A percentile compares a stretch with the other conserved stretches of the same genome.
Conservation (phyloP, 2,113 vertebrate genomes). For the Tragelaphus buxtoni region DNA sequence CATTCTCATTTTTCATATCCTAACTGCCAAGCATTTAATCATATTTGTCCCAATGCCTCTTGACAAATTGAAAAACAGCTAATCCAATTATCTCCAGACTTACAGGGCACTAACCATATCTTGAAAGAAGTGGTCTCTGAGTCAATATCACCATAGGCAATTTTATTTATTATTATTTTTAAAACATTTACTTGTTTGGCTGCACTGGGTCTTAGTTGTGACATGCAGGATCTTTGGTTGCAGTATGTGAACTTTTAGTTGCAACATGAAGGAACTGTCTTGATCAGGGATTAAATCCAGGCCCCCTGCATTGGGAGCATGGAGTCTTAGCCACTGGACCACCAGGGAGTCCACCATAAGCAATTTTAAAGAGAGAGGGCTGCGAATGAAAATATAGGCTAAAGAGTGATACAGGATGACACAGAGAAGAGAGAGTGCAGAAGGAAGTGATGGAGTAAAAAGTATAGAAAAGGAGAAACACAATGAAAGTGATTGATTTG, state of each 20-base stretch:
- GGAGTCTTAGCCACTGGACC: background rate
- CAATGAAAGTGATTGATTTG: background rate
- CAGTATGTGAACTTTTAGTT: background rate
- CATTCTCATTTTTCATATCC: slow-evolving; percentile 1
- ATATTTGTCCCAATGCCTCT: background rate
- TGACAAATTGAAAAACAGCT: slow-evolving; percentile 22
- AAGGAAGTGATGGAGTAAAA: background rate
- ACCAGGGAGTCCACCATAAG: background rate
- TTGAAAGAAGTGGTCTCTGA: background rate
- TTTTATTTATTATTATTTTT: background rate
- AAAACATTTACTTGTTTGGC: background rate
- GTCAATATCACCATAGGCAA: slow-evolving; percentile 5
- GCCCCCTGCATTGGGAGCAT: background rate
- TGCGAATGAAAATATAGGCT: background rate
- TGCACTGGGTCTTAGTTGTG: background rate
- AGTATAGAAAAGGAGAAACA: background rate
- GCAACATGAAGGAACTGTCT: background rate
- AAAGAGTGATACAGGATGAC: background rate
- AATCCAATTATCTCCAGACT: slow-evolving; percentile 46
- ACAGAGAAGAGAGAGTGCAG: background rate
- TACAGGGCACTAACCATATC: background rate
- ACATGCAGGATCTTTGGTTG: background rate
- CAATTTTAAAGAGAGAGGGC: background rate
- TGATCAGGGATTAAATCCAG: background rate
- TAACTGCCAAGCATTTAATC: slow-evolving; percentile 13